These are phyloP conservation scores for Anser brachyrhynchus DNA, from an alignment of 2,113 vertebrate genomes.

Conservation along the genomic window DNA sequence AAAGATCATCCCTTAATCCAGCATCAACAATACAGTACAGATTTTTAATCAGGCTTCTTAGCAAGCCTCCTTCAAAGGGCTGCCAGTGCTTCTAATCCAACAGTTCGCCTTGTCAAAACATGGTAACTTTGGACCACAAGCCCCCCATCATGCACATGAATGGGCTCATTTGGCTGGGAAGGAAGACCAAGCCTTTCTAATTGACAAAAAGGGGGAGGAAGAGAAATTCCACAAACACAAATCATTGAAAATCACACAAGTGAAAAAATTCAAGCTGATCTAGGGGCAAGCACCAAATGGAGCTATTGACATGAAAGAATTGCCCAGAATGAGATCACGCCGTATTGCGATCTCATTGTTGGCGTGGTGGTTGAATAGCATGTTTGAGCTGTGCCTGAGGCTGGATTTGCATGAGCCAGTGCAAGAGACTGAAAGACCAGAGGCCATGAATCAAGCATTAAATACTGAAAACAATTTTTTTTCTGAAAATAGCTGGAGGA, in stretches of 20 bases:
- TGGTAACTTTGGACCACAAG: background rate
- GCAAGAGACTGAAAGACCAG: background rate
- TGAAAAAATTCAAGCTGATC: background rate
- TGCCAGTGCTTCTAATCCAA: background rate
- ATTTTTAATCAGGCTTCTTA: background rate
- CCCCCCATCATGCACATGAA: rapidly evolving
- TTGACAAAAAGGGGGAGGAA: background rate
- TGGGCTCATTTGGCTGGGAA: background rate
- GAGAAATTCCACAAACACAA: slow-evolving; percentile 1
- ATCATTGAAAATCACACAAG: background rate
- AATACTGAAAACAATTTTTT: background rate
- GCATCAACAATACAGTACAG: background rate
- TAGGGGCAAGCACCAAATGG: background rate
- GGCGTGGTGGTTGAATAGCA: background rate
- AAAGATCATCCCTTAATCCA: background rate
- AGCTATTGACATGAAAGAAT: slow-evolving; percentile 12
- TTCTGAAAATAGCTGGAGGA: background rate
- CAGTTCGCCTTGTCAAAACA: slow-evolving; percentile 12
- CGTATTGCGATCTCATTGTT: background rate
- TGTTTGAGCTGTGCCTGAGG: background rate
- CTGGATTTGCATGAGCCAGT: background rate
- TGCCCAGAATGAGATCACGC: background rate
- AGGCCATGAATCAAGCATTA: background rate
- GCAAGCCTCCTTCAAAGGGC: background rate
- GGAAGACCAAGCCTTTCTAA: background rate